These are phyloP conservation scores for Turdus rufiventris DNA, from an alignment of 2,113 vertebrate genomes.

Conservation along the genomic window DNA sequence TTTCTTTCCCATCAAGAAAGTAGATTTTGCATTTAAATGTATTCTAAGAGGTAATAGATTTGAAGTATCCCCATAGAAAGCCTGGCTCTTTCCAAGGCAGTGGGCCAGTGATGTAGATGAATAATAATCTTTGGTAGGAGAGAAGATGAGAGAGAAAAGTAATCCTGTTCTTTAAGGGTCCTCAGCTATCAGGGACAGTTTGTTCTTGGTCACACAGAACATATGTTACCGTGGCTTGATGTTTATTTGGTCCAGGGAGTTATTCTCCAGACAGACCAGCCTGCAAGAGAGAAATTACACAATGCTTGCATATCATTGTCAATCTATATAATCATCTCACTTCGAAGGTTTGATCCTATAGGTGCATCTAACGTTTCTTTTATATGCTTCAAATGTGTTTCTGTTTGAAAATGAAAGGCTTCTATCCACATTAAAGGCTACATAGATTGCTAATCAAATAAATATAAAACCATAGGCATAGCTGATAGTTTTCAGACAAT, in stretches of 20 bases:
- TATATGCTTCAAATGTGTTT: neutral
- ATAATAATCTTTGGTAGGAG: neutral
- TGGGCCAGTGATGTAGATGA: neutral
- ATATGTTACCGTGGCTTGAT: neutral
- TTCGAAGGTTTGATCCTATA: neutral
- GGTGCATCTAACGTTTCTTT: neutral
- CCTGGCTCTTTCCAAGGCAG: neutral
- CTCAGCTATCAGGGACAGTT: neutral
- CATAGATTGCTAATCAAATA: neutral
- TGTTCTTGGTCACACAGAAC: neutral
- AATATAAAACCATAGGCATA: neutral
- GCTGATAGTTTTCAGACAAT: neutral
- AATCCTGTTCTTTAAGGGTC: neutral
- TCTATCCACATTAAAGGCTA: neutral
- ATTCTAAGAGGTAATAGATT: neutral
- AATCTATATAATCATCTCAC: neutral
- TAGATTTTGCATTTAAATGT: neutral
- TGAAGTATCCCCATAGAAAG: neutral
- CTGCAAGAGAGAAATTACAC: neutral
- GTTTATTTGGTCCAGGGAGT: neutral
- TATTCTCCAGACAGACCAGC: neutral
- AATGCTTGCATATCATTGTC: neutral
- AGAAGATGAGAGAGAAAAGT: neutral
- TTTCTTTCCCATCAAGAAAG: neutral
- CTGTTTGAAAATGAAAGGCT: constrained; percentile 27